Percentiles rank a stretch among this genome's conserved stretches.
phyloP scores from a whole-genome alignment of 2,113 vertebrate genomes.

The Centropus unirufus region DNA sequence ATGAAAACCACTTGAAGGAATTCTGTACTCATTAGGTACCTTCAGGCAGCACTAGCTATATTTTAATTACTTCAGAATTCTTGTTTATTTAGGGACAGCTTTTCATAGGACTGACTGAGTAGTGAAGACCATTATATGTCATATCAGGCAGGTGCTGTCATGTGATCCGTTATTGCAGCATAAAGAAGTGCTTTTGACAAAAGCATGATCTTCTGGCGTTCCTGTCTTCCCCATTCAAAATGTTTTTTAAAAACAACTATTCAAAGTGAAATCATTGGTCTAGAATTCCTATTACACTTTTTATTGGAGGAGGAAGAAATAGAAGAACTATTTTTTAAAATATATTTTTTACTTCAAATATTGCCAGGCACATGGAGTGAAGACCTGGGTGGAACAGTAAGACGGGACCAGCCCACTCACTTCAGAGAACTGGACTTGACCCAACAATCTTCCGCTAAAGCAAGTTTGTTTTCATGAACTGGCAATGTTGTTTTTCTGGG shows the following conservation, averaged over 20 bases:
- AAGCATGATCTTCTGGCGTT: not conserved
- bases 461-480: constrained; percentile 3
- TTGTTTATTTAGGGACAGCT: not conserved
- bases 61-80: not conserved
- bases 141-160: not conserved
- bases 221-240: not conserved
- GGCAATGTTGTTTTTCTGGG: not conserved
- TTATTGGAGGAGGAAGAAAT: not conserved
- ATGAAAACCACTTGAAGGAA: not conserved
- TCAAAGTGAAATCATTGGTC: not conserved
- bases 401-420: not conserved
- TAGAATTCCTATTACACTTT: not conserved
- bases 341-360: not conserved
- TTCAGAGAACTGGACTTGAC: constrained; percentile 8
- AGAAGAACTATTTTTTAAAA: not conserved
- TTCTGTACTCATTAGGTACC: not conserved
- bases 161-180: not conserved
- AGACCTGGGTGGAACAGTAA: not conserved
- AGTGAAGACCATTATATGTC: not conserved
- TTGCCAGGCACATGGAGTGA: not conserved
- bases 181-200: not conserved
- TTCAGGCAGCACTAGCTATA: not conserved
- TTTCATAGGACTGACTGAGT: not conserved
- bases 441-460: constrained; percentile 25
- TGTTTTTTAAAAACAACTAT: not conserved